phyloP scores from a whole-genome alignment of 2,888 invertebrate genomes.

The Geotrupes spiniger region DNA sequence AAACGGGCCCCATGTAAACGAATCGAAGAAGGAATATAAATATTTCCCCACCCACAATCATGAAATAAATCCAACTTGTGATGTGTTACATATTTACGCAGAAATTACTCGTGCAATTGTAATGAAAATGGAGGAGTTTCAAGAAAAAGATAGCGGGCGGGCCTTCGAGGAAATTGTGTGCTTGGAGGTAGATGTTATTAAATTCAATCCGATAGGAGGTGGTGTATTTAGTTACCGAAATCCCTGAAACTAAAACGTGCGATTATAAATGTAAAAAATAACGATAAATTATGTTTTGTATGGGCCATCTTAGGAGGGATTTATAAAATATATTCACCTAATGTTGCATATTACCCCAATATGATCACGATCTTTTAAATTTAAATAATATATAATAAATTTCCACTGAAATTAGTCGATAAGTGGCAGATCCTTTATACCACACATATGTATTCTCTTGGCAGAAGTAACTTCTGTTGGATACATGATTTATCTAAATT shows the following conservation, averaged over 20 bases:
- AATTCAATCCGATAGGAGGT: conserved; percentile 22
- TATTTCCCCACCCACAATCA: conserved; percentile 13
- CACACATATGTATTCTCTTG: conserved; percentile 1
- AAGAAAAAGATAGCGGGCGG: conserved; percentile 26
- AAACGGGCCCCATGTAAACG: background rate
- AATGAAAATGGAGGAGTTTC: conserved; percentile 23
- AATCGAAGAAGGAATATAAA: conserved; percentile 7
- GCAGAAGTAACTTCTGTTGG: conserved; percentile 2
- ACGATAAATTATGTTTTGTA: conserved; percentile 27
- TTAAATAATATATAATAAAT: conserved; percentile 1
- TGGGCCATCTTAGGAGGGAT: conserved; percentile 25
- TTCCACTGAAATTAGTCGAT: conserved; percentile 10
- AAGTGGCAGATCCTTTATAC: conserved; percentile 7
- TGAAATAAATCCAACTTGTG: conserved; percentile 5
- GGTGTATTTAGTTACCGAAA: conserved; percentile 26
- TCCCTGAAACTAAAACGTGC: conserved; percentile 25
- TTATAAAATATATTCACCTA: conserved; percentile 9
- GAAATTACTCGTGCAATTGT: conserved; percentile 4
- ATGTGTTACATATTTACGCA: conserved; percentile 9
- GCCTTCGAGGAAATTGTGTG: conserved; percentile 25
- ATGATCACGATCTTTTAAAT: conserved; percentile 6
- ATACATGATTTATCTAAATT: conserved; percentile 12
- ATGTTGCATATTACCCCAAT: conserved; percentile 6
- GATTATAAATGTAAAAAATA: conserved; percentile 29
- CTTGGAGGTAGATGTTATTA: conserved; percentile 26